Percentiles rank a stretch among this genome's conserved stretches.
These are phyloP conservation scores for Gastrophysa polygoni DNA, from an alignment of 2,888 invertebrate genomes.

Conservation along the genomic window DNA sequence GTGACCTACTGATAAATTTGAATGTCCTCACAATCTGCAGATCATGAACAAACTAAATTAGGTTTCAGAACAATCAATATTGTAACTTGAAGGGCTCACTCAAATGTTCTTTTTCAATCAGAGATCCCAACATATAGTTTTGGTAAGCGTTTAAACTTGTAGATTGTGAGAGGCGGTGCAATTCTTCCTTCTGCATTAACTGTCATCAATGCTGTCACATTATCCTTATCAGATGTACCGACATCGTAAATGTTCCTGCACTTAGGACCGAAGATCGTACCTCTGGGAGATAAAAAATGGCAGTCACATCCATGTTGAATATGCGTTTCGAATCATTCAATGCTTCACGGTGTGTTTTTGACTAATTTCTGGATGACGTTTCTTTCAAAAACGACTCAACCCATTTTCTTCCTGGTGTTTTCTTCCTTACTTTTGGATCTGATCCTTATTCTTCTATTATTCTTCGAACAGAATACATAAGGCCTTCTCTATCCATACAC, in stretches of 20 bases:
- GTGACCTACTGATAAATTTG: too few relatives aligned
- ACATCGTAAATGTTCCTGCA: slow-evolving; percentile 15
- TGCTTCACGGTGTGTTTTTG: slow-evolving; percentile 8
- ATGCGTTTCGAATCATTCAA: slow-evolving; percentile 12
- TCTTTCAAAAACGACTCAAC: slow-evolving; percentile 22
- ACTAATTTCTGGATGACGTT: slow-evolving; percentile 23
- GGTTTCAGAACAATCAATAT: too few relatives aligned
- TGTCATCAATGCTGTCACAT: slow-evolving; percentile 25
- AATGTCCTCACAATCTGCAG: too few relatives aligned
- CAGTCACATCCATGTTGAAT: slow-evolving; percentile 29
- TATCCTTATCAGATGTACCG: slow-evolving; percentile 21
- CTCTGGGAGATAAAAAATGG: slow-evolving; percentile 27
- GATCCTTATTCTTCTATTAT: not conserved
- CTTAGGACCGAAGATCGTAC: slow-evolving; percentile 15
- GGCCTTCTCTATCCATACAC: slow-evolving; percentile 7
- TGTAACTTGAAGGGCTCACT: too few relatives aligned
- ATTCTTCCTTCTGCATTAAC: slow-evolving; percentile 18
- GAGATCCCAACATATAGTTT: slow-evolving; percentile 16
- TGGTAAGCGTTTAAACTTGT: slow-evolving; percentile 21
- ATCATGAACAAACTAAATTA: too few relatives aligned
- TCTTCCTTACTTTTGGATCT: slow-evolving; percentile 3
- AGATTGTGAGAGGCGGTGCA: slow-evolving; percentile 19
- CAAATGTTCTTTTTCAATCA: slow-evolving; percentile 28
- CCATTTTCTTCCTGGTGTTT: slow-evolving; percentile 24
- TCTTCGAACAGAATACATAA: slow-evolving; percentile 7